Evolutionary conservation across 2,797 vertebrate genomes (phyloP).

Genomic region (Cyclura pinguis): DNA sequence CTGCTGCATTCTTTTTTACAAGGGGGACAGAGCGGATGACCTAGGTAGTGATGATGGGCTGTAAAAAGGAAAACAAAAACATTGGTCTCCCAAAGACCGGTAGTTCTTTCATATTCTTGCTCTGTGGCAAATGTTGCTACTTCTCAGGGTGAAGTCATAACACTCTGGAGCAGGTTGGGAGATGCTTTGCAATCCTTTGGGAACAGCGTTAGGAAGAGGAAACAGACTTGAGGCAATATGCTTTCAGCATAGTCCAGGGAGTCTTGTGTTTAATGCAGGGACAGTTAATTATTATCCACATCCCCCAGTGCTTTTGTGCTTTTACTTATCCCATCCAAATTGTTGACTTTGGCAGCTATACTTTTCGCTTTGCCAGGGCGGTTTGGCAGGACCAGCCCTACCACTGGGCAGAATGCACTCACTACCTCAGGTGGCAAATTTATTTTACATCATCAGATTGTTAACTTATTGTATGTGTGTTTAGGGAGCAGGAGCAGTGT

Average conservation of each 20-base stretch:
- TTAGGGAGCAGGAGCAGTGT: not conserved
- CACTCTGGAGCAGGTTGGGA: not conserved
- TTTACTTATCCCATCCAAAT: not conserved
- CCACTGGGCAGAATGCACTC: not conserved
- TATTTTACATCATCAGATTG: not conserved
- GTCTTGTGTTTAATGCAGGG: not conserved
- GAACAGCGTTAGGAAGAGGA: not conserved
- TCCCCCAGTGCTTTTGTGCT: not conserved
- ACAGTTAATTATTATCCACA: not conserved
- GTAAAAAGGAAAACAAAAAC: not conserved
- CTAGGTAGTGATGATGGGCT: not conserved
- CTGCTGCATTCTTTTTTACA: not conserved
- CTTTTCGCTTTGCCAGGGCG: not conserved
- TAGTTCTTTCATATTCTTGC: not conserved
- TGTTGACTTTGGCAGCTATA: not conserved
- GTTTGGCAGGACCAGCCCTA: not conserved
- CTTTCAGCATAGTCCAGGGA: not conserved
- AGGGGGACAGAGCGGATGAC: not conserved
- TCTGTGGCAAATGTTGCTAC: not conserved
- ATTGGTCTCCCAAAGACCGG: not conserved
- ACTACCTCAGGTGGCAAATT: not conserved
- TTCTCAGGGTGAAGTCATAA: not conserved
- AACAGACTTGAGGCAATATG: not conserved
- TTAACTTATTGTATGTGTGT: not conserved
- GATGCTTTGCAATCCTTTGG: not conserved